Evolutionary conservation across 2,797 vertebrate genomes (phyloP).

Genomic region (Peromyscus aztecus): DNA sequence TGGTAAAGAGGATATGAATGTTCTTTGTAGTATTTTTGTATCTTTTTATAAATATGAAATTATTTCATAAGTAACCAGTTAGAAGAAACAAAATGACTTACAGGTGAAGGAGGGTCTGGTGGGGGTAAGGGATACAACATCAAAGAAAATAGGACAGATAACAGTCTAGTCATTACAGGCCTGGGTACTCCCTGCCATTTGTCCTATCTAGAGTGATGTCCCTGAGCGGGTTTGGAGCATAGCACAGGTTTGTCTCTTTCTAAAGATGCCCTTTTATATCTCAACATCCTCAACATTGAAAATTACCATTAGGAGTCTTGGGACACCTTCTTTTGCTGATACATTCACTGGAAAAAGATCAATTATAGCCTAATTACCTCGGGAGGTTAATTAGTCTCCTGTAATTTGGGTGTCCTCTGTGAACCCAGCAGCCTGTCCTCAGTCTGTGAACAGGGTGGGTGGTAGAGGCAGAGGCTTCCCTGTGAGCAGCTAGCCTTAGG

Average conservation of each 20-base stretch:
- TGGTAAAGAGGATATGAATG: conserved; percentile 58
- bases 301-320: conserved; percentile 77
- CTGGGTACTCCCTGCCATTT: neutral
- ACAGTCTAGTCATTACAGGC: neutral
- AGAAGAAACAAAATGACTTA: conserved; percentile 46
- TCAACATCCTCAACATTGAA: conserved; percentile 50
- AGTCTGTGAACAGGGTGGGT: conserved; percentile 68
- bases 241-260: neutral
- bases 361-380: conserved; percentile 91
- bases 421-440: conserved; percentile 58
- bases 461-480: neutral
- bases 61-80: conserved; percentile 58
- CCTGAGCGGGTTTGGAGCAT: neutral
- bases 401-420: conserved; percentile 68
- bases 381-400: conserved; percentile 91
- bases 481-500: neutral
- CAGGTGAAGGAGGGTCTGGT: neutral
- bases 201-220: neutral
- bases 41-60: conserved; percentile 62
- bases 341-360: conserved; percentile 88
- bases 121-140: neutral
- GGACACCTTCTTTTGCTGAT: conserved; percentile 74
- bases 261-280: conserved; percentile 21
- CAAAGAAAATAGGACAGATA: neutral
- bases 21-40: conserved; percentile 71